Base-by-base conservation (phyloP, 2,113 vertebrate genomes). In the Eclectus roratus region DNA sequence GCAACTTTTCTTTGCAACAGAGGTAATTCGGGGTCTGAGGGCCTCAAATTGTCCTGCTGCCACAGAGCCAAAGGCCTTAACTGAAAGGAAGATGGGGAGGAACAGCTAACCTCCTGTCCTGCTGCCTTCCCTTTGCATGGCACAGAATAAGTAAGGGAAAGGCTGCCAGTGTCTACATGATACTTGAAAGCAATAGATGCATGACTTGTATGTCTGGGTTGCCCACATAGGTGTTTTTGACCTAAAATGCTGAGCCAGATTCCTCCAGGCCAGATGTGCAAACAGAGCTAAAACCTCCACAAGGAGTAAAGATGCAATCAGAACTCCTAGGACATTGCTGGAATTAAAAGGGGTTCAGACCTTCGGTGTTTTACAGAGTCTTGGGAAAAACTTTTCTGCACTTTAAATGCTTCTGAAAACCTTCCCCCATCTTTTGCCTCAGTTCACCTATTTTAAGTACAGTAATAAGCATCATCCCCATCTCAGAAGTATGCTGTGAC, bases 401-500 rank as follows among this genome's bases (percentile, higher is more conserved):
- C 87, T 94, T 91, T 89, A 79, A 89, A 86, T 72, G 61, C 52
- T 39, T 91, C 60, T 84, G 50, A 52, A 93, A 91, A 56, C 61
- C 83, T 84, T 91, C 85, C 78, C 69, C 46, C 0, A 1, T 60
- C 80, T 93, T 73, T 93, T 95, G 80, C 72, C 61, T 85, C 80
- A 79, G 77, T 81, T 95, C 73, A 78, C 66, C 84, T 92, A 89
- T 88, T 91, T 84, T 80, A 89, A 89, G 65, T 55, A 76, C 65
- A 94, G 65, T 68, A 91, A 91, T 79, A 93, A 94, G 72, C 80
- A 80, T 79, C 89, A 87, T 77, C 47, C 35, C 76, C 3, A 5
- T 81, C 83, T 95, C 91, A 91, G 86, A 89, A 95, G 61, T 25
- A 61, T 46, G 39, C 66, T 84, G 25, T 81, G 91, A 92, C 91